A percentile compares a stretch with the other conserved stretches of the same genome.
Conservation (phyloP, 2,113 vertebrate genomes). For the Oncorhynchus tshawytscha region DNA sequence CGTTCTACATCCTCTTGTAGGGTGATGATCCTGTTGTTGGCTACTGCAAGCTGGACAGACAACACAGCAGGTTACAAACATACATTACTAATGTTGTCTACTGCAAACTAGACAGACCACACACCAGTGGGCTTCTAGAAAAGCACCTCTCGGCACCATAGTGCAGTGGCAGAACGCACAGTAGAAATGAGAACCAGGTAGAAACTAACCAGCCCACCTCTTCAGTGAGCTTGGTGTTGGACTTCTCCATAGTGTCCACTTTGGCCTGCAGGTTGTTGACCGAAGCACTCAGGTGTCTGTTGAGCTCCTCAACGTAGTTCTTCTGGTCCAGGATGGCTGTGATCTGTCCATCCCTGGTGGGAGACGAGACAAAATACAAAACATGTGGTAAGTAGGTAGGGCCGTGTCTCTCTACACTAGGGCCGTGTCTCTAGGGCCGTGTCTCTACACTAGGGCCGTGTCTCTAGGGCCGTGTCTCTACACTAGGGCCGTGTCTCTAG, state of each 20-base stretch:
- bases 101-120: no score
- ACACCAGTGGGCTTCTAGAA: no score
- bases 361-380: not conserved
- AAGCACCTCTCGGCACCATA: no score
- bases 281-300: constrained; percentile 95
- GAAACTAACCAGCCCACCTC: constrained; percentile 76
- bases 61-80: not conserved
- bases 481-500: no score
- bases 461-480: no score
- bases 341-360: constrained; percentile 89
- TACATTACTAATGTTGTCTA: not conserved
- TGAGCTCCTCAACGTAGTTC: constrained; percentile 98
- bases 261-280: constrained; percentile 98
- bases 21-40: constrained; percentile 97
- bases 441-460: no score
- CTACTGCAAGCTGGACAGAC: constrained; percentile 86
- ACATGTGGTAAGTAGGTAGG: no score
- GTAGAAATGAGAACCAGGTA: not conserved
- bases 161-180: not conserved
- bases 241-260: constrained; percentile 95
- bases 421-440: no score
- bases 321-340: constrained; percentile 98
- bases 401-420: no score
- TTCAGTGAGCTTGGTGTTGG: constrained; percentile 96
- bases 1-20: constrained; percentile 95